phyloP scores from a whole-genome alignment of 2,888 invertebrate genomes.

The Drosophila multiciliata region DNA sequence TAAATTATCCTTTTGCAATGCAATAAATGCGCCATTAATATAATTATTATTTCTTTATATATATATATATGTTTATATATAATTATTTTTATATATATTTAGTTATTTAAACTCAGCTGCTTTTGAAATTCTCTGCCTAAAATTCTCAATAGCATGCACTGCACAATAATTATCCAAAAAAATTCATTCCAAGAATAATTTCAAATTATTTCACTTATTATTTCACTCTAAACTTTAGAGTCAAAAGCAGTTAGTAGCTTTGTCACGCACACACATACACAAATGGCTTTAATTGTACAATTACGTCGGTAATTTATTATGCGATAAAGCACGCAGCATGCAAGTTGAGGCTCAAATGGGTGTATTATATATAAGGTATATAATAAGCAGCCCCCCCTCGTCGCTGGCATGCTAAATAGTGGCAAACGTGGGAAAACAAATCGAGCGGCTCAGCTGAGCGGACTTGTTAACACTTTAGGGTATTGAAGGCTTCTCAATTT shows the following conservation, averaged over 20 bases:
- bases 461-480: constrained; percentile 70
- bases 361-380: constrained; percentile 20
- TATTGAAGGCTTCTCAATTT: constrained; percentile 58
- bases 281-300: constrained; percentile 75
- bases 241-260: constrained; percentile 20
- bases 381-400: constrained; percentile 2
- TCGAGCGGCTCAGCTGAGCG: constrained; percentile 32
- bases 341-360: constrained; percentile 42
- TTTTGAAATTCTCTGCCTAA: background rate
- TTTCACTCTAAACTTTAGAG: constrained; percentile 3
- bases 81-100: too few relatives aligned
- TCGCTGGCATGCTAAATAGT: constrained; percentile 70
- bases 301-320: constrained; percentile 80
- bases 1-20: background rate
- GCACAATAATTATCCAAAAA: constrained; percentile 23
- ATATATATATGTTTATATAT: too few relatives aligned
- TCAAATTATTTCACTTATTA: constrained; percentile 31
- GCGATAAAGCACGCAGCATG: constrained; percentile 79
- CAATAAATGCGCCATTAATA: background rate
- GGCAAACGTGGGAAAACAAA: constrained; percentile 41
- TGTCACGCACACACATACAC: constrained; percentile 50
- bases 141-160: constrained; percentile 42
- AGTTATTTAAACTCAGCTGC: too few relatives aligned
- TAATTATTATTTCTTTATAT: too few relatives aligned
- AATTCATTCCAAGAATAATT: constrained; percentile 60